phyloP scores from a whole-genome alignment of 2,797 vertebrate genomes.

The Distichodus sexfasciatus region DNA sequence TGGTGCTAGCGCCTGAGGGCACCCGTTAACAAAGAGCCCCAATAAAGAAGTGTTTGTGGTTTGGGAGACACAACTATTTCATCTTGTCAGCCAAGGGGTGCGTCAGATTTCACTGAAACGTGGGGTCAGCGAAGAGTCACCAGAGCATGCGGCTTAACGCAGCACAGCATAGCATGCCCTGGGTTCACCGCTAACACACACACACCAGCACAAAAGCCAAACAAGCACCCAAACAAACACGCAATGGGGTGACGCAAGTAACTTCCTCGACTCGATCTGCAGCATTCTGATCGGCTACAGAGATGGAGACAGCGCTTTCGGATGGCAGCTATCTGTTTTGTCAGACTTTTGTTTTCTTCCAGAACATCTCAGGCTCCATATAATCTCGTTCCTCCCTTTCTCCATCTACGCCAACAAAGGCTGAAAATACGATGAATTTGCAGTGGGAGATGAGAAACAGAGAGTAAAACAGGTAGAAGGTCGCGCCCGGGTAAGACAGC shows the following conservation, averaged over 20 bases:
- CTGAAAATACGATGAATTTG: too few species aligned
- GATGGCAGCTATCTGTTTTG: too few species aligned
- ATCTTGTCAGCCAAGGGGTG: slow-evolving; percentile 27
- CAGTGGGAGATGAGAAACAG: too few species aligned
- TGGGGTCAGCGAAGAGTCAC: slow-evolving; percentile 3
- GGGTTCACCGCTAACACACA: neutral
- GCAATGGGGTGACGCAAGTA: neutral
- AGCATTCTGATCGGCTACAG: neutral
- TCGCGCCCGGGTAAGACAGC: neutral
- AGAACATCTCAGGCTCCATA: too few species aligned
- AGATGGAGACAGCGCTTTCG: neutral
- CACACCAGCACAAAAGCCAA: neutral
- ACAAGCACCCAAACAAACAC: neutral
- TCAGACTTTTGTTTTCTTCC: too few species aligned
- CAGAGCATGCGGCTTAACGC: neutral
- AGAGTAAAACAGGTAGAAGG: neutral
- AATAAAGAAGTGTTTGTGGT: slow-evolving; percentile 23
- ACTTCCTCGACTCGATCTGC: neutral
- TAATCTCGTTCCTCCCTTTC: too few species aligned
- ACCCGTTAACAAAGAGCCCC: slow-evolving; percentile 2
- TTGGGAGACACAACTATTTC: slow-evolving; percentile 4
- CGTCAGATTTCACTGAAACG: slow-evolving; percentile 22
- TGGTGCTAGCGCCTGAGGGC: neutral
- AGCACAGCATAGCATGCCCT: neutral
- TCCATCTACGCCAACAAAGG: too few species aligned